A percentile compares a stretch with the other conserved stretches of the same genome.
phyloP scores from a whole-genome alignment of 1,140 invertebrate species.

The Hyles euphorbiae region DNA sequence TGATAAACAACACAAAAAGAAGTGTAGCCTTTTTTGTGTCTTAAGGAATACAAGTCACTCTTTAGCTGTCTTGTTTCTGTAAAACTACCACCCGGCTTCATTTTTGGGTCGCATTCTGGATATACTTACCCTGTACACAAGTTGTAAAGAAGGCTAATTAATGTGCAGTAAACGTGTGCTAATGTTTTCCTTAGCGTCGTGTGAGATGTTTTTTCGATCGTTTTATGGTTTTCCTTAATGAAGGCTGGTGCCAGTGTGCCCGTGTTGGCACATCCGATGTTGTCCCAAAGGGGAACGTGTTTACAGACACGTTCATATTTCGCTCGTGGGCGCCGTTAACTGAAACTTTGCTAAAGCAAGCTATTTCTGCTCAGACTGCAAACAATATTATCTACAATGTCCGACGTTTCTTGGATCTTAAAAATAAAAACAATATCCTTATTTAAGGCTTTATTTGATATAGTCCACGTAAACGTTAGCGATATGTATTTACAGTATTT shows the following conservation, averaged over 20 bases:
- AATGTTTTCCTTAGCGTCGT: not conserved
- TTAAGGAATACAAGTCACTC: no score
- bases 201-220: constrained; percentile 47
- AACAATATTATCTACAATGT: constrained; percentile 8
- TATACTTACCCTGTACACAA: no score
- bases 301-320: constrained; percentile 46
- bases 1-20: no score
- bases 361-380: constrained; percentile 19
- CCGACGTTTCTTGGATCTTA: no score
- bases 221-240: constrained; percentile 59
- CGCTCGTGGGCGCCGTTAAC: constrained; percentile 28
- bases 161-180: no score
- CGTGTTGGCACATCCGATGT: constrained; percentile 32
- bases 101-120: no score
- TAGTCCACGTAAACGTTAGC: not conserved
- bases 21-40: no score
- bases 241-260: constrained; percentile 29
- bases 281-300: constrained; percentile 39
- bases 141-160: no score
- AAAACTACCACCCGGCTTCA: no score
- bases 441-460: not conserved
- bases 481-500: not conserved
- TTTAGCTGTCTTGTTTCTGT: no score
- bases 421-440: no score
- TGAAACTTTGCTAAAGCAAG: constrained; percentile 33